These are phyloP conservation scores for Sterrhoptilus dennistouni DNA, from an alignment of 2,113 vertebrate species.

Conservation along the genomic window DNA sequence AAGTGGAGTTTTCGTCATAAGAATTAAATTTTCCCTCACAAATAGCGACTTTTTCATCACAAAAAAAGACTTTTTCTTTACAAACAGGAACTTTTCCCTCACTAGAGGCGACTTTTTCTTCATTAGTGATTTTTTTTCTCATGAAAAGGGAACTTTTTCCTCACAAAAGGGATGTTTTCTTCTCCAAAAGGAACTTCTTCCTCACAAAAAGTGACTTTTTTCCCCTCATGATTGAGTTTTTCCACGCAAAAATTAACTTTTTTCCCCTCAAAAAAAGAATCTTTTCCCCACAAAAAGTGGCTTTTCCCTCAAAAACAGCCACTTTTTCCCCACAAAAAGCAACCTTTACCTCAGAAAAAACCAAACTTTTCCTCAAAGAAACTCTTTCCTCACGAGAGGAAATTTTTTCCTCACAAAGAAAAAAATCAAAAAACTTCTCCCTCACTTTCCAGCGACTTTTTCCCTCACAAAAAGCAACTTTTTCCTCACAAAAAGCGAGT, in stretches of 20 bases:
- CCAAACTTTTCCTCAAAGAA: too few species aligned
- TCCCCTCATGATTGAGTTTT: neutral
- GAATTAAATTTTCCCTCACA: neutral
- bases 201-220: too few species aligned
- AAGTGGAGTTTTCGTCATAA: neutral
- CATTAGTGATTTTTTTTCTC: too few species aligned
- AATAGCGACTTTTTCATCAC: neutral
- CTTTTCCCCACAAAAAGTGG: neutral
- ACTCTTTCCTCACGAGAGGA: too few species aligned
- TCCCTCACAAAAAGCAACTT: too few species aligned
- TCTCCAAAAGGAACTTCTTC: too few species aligned
- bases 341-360: neutral
- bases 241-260: too few species aligned
- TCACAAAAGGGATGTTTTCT: neutral
- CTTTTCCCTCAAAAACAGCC: too few species aligned
- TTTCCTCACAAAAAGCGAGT: too few species aligned
- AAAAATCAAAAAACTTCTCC: neutral
- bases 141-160: neutral
- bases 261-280: neutral
- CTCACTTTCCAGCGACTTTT: neutral
- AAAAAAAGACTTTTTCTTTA: neutral
- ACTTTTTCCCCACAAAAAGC: neutral
- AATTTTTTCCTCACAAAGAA: too few species aligned
- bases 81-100: too few species aligned
- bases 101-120: too few species aligned